phyloP scores from a whole-genome alignment of 2,797 vertebrate genomes.

The Stomatorhinus walkeri region DNA sequence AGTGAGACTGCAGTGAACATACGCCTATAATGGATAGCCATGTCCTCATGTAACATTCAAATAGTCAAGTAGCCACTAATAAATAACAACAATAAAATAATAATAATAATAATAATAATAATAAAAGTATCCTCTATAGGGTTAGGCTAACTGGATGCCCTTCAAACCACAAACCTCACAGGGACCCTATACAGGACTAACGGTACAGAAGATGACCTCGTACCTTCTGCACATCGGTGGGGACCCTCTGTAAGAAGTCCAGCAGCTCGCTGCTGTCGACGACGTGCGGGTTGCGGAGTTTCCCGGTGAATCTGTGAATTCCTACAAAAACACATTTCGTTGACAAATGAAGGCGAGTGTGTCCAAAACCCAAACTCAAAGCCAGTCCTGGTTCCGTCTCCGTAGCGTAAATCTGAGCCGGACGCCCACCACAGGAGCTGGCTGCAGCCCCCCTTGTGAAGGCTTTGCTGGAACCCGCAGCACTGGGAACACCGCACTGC shows the following conservation, averaged over 20 bases:
- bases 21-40: not conserved
- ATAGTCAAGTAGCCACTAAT: not conserved
- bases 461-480: not conserved
- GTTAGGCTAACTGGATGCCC: not conserved
- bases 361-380: not conserved
- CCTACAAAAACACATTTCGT: conserved; percentile 55
- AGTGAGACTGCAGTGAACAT: not conserved
- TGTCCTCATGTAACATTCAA: not conserved
- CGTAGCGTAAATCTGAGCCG: not conserved
- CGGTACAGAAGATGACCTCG: not conserved
- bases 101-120: not conserved
- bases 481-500: not conserved
- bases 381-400: not conserved
- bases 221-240: conserved; percentile 94
- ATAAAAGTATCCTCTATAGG: not conserved
- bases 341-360: not conserved
- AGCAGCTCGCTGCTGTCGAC: conserved; percentile 89
- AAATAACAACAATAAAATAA: not conserved
- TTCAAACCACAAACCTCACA: not conserved
- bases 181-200: not conserved
- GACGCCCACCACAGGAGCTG: not conserved
- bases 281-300: conserved; percentile 83
- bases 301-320: conserved; percentile 97
- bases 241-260: conserved; percentile 96
- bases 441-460: not conserved